phyloP scores from a whole-genome alignment of 1,140 invertebrate species.

The Drosophila parvula region DNA sequence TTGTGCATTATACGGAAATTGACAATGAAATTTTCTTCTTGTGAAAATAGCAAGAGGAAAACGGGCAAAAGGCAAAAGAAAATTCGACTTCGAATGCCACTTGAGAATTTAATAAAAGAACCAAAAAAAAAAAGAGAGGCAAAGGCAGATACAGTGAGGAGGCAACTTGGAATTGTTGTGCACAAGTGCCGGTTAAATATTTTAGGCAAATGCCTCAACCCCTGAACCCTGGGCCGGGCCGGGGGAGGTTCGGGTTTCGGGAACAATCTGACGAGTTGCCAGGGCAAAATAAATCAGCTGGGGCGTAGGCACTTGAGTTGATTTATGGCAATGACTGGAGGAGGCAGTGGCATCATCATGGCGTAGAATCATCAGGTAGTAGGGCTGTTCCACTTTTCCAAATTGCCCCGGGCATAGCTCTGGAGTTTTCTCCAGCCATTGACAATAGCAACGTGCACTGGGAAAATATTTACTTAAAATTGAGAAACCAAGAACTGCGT shows the following conservation, averaged over 20 bases:
- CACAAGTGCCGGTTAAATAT: conserved; percentile 81
- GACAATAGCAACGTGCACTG: conserved; percentile 29
- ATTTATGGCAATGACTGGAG: conserved; percentile 68
- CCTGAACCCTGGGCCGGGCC: neutral
- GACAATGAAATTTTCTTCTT: conserved; percentile 72
- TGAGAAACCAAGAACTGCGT: neutral
- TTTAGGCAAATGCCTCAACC: conserved; percentile 68
- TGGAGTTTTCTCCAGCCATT: conserved; percentile 20
- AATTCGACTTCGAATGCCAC: conserved; percentile 73
- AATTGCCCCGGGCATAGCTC: conserved; percentile 44
- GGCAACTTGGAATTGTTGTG: conserved; percentile 70
- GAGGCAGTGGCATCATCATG: conserved; percentile 30
- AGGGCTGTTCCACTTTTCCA: conserved; percentile 39
- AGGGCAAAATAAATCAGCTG: conserved; percentile 76
- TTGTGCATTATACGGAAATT: conserved; percentile 81
- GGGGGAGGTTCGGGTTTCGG: too few relatives aligned
- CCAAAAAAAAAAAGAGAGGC: conserved; percentile 40
- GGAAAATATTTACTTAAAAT: neutral
- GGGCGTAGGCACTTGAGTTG: conserved; percentile 81
- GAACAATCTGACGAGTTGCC: conserved; percentile 50
- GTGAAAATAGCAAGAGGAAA: conserved; percentile 63
- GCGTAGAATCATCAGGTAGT: conserved; percentile 63
- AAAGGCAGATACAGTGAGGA: conserved; percentile 25
- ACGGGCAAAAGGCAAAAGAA: conserved; percentile 40
- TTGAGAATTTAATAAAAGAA: conserved; percentile 79